Evolutionary conservation across 1,140 invertebrate species (phyloP), one percentile per base, ranked within the genome.

Genomic region (Lordiphosa stackelbergi): DNA sequence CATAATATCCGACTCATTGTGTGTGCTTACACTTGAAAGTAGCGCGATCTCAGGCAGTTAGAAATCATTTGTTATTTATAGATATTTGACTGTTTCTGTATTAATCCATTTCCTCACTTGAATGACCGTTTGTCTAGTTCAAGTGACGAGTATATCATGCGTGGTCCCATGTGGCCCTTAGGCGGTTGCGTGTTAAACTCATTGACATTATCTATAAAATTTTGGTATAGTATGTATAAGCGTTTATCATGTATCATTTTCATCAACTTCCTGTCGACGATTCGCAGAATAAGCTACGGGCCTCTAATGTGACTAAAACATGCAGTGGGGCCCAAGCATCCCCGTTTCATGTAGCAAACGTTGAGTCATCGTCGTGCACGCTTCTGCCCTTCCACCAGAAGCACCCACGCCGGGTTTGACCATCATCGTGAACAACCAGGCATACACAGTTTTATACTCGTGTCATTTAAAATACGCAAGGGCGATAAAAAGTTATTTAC

Each of bases 301-400:
- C 61, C 56, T 73, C 71, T 81, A 79, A 79, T 83, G 75, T 61
- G 66, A 68, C 45, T 72, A 52, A 35, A 74, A 83, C 75, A 79
- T 79, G 75, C 75, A 74, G 28, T 31, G 34, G 47, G 34, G 66
- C 40, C 43, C 31, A 56, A 52, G 56, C 63, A 49, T 61, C 66
- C 53, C 41, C 51, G 48, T 46, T 57, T 69, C 48, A n/a, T 16
- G 42, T 48, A 40, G 43, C 35, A 45, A 28, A 24, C 24, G 61
- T 74, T 79, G 74, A 79, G 61, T 78, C 74, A 78, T 81, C 74
- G 51, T 13, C 13, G 61, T 57, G 22, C 22, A 4, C 1, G 22
- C 22, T 24, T 24, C 22, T 24, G 4, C 4, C 22, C 22, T 6
- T 24, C 22, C 61, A 49, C 11, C 4, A 31, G 37, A 52, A 24